Evolutionary conservation across 2,797 vertebrate species (phyloP), one percentile per base, ranked within the genome.

Genomic region (Peromyscus melanophrys): DNA sequence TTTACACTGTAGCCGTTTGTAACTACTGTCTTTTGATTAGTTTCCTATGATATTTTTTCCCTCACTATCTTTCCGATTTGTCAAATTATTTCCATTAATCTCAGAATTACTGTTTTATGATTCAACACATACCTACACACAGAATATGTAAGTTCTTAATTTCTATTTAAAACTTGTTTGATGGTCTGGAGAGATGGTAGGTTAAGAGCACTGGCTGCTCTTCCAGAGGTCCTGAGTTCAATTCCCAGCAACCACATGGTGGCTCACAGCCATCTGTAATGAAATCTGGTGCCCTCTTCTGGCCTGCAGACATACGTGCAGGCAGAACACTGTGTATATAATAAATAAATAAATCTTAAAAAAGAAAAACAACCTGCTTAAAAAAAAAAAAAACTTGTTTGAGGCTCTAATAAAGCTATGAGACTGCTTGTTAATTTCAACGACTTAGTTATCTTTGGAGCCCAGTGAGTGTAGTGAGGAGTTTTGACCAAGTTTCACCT

Each of bases 121-220:
- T 85, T 92, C 14, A 65, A 49, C 4, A 5, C 59, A 46, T 69
- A 37, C 90, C 83, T 92, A 78, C 73, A 91, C 21, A 40, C 46
- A 89, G 29, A 73, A 0, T 71, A 25, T 78, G 1, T 71, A 96
- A 92, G 57, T 69, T 21, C 55, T 96, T 84, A 89, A 43, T 85
- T 96, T 89, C 59, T 85, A 12, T 73, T 49, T 83, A 97, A 80
- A 89, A 55, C 61, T 89, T 77, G 11, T 81, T 83, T 49, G 49
- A 49, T 49, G 49, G 49, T 10, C 49, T 49, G 49, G 49, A 49
- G 49, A 49, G 49, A 49, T 49, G 11, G 49, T 11, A 12, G 49
- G 49, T 49, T 49, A 49, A 49, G 49, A 49, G 49, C 49, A 49
- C 11, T 49, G 49, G 49, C 49, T 49, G 9, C 49, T 49, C 49